phyloP scores from a whole-genome alignment of 2,888 invertebrate species.

The Drosophila multiciliata region DNA sequence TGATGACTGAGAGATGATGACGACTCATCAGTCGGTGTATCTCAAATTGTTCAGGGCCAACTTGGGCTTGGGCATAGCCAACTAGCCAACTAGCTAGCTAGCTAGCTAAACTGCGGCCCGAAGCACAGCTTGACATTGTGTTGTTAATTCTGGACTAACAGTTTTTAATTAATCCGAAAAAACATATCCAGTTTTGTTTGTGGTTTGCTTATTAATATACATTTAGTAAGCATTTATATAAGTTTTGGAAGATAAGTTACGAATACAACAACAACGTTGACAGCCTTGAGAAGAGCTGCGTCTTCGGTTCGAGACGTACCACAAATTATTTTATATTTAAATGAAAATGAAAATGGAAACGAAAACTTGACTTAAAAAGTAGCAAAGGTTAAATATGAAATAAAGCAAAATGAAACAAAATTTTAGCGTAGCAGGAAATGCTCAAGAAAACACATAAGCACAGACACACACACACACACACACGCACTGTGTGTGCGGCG shows the following conservation, averaged over 20 bases:
- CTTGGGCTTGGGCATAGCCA: constrained; percentile 1
- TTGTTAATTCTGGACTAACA: constrained; percentile 66
- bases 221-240: constrained; percentile 17
- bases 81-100: constrained; percentile 7
- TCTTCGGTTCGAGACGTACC: constrained; percentile 25
- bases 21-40: constrained; percentile 53
- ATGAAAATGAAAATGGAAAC: constrained; percentile 44
- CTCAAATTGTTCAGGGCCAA: constrained; percentile 45
- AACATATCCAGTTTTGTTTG: constrained; percentile 40
- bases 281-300: constrained; percentile 63
- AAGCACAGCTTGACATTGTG: constrained; percentile 62
- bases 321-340: constrained; percentile 61
- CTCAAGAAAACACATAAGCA: constrained; percentile 31
- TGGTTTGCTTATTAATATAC: constrained; percentile 38
- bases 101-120: constrained; percentile 11
- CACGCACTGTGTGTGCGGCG: constrained; percentile 12
- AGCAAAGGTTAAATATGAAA: constrained; percentile 7
- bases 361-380: constrained; percentile 30
- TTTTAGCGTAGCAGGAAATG: constrained; percentile 44
- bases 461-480: constrained; percentile 1
- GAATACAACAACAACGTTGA: constrained; percentile 35
- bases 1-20: constrained; percentile 25
- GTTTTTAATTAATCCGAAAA: constrained; percentile 61
- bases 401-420: constrained; percentile 6
- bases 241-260: constrained; percentile 20